Evolutionary conservation across 1,140 invertebrate genomes (phyloP).

Genomic region (Camponotus pennsylvanicus): DNA sequence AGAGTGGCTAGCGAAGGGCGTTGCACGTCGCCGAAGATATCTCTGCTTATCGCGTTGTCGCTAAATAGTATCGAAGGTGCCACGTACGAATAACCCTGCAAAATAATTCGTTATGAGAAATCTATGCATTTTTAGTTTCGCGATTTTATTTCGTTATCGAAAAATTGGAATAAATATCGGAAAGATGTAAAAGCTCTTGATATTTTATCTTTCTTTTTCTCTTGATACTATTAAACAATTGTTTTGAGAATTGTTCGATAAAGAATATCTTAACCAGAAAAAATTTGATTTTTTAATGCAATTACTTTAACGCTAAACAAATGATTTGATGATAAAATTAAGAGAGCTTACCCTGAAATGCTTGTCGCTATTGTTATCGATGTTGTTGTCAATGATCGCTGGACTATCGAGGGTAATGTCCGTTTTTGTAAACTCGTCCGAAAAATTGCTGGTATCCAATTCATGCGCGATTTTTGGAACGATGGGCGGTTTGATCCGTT

Average conservation of each 20-base stretch:
- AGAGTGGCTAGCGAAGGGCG: slow-evolving; percentile 71
- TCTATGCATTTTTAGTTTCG: neutral
- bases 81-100: slow-evolving; percentile 97
- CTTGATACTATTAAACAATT: no score
- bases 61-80: slow-evolving; percentile 96
- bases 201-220: no score
- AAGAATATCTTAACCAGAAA: neutral
- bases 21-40: slow-evolving; percentile 86
- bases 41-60: slow-evolving; percentile 93
- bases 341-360: slow-evolving; percentile 91
- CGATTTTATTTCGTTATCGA: no score
- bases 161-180: no score
- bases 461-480: slow-evolving; percentile 93
- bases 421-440: slow-evolving; percentile 98
- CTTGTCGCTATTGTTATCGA: slow-evolving; percentile 90
- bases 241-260: no score
- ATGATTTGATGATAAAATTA: neutral
- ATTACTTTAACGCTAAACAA: neutral
- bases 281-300: neutral
- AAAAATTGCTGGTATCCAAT: slow-evolving; percentile 98
- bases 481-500: slow-evolving; percentile 93
- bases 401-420: slow-evolving; percentile 94
- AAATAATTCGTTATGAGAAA: slow-evolving; percentile 46
- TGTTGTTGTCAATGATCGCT: slow-evolving; percentile 91
- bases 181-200: no score